Evolutionary conservation across 2,797 vertebrate species (phyloP).

Genomic region (Sebastiscus tertius): DNA sequence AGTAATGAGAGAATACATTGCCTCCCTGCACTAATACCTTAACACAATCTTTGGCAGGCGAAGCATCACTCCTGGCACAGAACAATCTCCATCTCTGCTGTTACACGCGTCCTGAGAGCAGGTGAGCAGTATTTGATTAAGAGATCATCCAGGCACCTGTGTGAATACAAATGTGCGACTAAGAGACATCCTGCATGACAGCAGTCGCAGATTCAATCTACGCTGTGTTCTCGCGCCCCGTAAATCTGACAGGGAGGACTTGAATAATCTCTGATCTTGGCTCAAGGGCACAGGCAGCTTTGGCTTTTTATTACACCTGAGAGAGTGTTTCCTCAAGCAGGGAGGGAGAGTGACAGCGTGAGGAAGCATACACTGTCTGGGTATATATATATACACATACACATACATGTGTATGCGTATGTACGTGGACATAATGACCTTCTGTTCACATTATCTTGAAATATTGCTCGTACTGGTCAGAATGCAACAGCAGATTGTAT

Average conservation of each 20-base stretch:
- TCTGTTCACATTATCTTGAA: not conserved
- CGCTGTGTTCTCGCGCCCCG: conserved; percentile 31
- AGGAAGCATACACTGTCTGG: not conserved
- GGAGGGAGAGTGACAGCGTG: conserved; percentile 31
- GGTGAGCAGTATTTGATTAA: conserved; percentile 71
- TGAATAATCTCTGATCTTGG: conserved; percentile 57
- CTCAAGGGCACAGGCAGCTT: conserved; percentile 63
- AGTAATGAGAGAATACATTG: conserved; percentile 15
- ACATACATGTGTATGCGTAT: not conserved
- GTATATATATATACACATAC: not conserved
- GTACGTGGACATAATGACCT: conserved; percentile 1
- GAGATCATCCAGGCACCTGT: conserved; percentile 60
- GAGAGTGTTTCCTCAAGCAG: conserved; percentile 52
- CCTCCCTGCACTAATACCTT: conserved; percentile 13
- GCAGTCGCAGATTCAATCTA: conserved; percentile 58
- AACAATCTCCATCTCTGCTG: conserved; percentile 38
- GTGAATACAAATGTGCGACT: conserved; percentile 69
- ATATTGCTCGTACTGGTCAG: not conserved
- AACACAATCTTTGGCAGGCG: conserved; percentile 41
- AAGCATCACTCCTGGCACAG: conserved; percentile 30
- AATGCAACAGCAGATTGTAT: not conserved
- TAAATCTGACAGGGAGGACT: conserved; percentile 60
- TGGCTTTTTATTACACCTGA: conserved; percentile 58
- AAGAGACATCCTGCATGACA: conserved; percentile 52
- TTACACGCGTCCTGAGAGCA: conserved; percentile 40